Evolutionary conservation across 2,888 invertebrate species (phyloP), one percentile per base, ranked within the genome.

Genomic region (Pristionchus japonicus): DNA sequence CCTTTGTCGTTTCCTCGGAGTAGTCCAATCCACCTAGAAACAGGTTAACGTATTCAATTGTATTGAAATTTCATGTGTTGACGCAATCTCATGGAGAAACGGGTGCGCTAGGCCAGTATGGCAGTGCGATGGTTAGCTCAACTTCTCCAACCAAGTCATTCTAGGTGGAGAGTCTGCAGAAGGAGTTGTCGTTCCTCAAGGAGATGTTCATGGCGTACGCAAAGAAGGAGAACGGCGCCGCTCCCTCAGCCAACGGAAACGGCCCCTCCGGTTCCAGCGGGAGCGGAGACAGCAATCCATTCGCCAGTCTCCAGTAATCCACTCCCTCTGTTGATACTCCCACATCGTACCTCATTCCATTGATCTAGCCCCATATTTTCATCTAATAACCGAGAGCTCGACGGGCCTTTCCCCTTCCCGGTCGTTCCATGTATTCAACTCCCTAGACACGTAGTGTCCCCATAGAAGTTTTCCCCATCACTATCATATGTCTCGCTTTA

Each of bases 161-260:
- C 13, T 85, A 92, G 91, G 93, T 93, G 27, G 94, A 94, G 61
- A 90, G 91, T 20, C 90, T 94, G 88, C 91, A 93, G 85, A 92
- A 92, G 64, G 94, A 94, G 88, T 89, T 94, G 64, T 88, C 90
- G 9, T 92, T 94, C 61, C 90, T 94, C 57, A 94, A 94, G 89
- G 94, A 94, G 88, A 94, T 94, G 94, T 93, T 94, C 70, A 91
- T 94, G 49, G 92, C 91, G 1, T 94, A 92, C 87, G 94, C 94
- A 17, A 89, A 90, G 43, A 85, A 88, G 49, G 49, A 86, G 70
- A 70, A 86, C 11, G 86, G 57, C 23, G 40, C n/a, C 9, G 52
- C 31, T 1, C 7, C 82, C 27, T n/a, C 82, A 1, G 13, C 52
- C 70, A 27, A 34, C 20, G 34, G 37, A 9, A 37, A 23, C 13